phyloP scores from a whole-genome alignment of 2,888 invertebrate genomes.

The Tubiluchus corallicola region DNA sequence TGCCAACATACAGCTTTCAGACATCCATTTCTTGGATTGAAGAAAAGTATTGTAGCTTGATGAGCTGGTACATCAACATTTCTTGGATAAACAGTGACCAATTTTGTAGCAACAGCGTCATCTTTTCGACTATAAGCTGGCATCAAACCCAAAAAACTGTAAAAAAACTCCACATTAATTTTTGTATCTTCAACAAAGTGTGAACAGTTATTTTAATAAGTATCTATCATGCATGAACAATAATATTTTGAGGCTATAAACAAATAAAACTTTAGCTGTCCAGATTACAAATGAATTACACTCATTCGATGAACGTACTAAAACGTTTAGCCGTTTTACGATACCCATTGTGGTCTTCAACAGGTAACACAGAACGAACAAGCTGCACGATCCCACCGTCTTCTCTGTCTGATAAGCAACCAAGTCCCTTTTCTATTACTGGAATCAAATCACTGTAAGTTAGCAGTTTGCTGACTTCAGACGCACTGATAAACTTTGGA shows the following conservation, averaged over 20 bases:
- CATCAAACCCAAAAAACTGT: not conserved
- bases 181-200: too few relatives aligned
- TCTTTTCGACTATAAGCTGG: not conserved
- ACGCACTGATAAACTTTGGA: too few relatives aligned
- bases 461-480: too few relatives aligned
- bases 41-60: not conserved
- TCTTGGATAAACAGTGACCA: not conserved
- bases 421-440: not conserved
- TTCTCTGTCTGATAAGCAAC: not conserved
- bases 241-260: too few relatives aligned
- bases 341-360: not conserved
- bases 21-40: not conserved
- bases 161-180: too few relatives aligned
- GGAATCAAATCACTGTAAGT: not conserved
- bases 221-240: too few relatives aligned
- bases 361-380: not conserved
- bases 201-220: too few relatives aligned
- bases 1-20: slow-evolving; percentile 3
- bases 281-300: too few relatives aligned
- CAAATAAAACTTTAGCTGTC: too few relatives aligned
- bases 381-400: not conserved
- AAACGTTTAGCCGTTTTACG: too few relatives aligned
- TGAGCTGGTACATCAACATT: not conserved
- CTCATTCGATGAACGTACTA: too few relatives aligned
- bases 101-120: not conserved